Evolutionary conservation across 23 tunicate genomes (phyloP), one percentile per base, ranked within the genome.

Genomic region (Pegea sp.): DNA sequence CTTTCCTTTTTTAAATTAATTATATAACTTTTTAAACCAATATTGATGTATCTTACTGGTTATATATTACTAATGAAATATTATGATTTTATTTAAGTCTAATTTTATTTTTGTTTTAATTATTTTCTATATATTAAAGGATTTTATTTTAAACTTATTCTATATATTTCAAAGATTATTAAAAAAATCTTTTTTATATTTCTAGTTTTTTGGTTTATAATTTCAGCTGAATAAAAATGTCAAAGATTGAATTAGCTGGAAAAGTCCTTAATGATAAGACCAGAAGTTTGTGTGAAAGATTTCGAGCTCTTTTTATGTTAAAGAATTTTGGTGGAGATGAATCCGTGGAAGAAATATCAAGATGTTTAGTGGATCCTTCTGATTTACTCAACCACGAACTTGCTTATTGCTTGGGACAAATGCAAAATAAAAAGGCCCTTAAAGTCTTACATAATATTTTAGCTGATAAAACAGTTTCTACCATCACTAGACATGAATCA

Each of bases 371-470:
- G 21, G 99, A 79, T 44, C 46, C 94, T 34, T 78, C 92, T 19
- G 93, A 90, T 24, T 56, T 91, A 26, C 72, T 91, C 23, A 91
- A 91, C 42, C 99, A 91, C 58, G 99, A 91, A 54, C 71, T 91
- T 18, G 99, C 99, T 5, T 91, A 91, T 60, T 78, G 93, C 52
- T 68, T 91, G 23, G 99, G 99, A 4, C 99, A 91, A 65, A 91
- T 81, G 77, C 69, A 74, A 44, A 69, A 67, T 64, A 51, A 29
- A 11, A 32, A 54, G 22, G 99, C 99, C 11, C 11, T 91, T 4
- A 72, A 81, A 32, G 68, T 56, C 42, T 59, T 91, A 25, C 49
- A 26, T 2, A 46, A 60, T 3, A 44, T 78, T 16, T 33, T 91
- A 26, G 58, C 57, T 46, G 61, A 72, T 49, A 49, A 26, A 31